Percentiles rank a stretch among this genome's conserved stretches.
These are phyloP conservation scores for Drosophila helvetica DNA, from an alignment of 2,888 invertebrate genomes.

Conservation along the genomic window DNA sequence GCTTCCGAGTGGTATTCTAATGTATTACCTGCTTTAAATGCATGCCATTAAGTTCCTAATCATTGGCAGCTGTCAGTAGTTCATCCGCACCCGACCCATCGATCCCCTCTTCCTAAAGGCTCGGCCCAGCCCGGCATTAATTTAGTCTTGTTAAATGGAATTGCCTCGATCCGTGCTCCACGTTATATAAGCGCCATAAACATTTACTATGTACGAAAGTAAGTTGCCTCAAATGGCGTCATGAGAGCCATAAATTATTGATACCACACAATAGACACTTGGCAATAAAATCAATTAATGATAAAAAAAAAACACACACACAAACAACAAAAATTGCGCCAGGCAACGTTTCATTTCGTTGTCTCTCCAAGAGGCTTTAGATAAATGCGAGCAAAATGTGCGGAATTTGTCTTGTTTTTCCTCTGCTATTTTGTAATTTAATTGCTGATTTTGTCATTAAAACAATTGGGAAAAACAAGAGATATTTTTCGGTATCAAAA, in stretches of 20 bases:
- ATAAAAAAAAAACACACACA: constrained; percentile 30
- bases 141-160: constrained; percentile 52
- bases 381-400: constrained; percentile 44
- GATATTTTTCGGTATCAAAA: constrained; percentile 6
- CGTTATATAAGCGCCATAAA: constrained; percentile 34
- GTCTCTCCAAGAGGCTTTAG: constrained; percentile 34
- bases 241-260: constrained; percentile 68
- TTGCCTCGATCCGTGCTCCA: constrained; percentile 20
- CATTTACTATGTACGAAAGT: constrained; percentile 55
- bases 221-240: constrained; percentile 58
- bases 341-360: constrained; percentile 18
- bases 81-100: constrained; percentile 12
- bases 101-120: constrained; percentile 12
- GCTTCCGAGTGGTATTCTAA: constrained; percentile 3
- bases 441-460: constrained; percentile 14
- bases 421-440: constrained; percentile 20
- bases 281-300: constrained; percentile 63
- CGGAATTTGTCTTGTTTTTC: constrained; percentile 47
- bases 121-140: constrained; percentile 19
- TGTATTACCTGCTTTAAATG: constrained; percentile 42
- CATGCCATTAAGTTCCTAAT: constrained; percentile 28
- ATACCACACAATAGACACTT: constrained; percentile 45
- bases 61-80: constrained; percentile 34
- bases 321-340: constrained; percentile 20
- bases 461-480: constrained; percentile 26